Conservation (phyloP, 2,797 vertebrate genomes). For the Eupleurogrammus muticus region DNA sequence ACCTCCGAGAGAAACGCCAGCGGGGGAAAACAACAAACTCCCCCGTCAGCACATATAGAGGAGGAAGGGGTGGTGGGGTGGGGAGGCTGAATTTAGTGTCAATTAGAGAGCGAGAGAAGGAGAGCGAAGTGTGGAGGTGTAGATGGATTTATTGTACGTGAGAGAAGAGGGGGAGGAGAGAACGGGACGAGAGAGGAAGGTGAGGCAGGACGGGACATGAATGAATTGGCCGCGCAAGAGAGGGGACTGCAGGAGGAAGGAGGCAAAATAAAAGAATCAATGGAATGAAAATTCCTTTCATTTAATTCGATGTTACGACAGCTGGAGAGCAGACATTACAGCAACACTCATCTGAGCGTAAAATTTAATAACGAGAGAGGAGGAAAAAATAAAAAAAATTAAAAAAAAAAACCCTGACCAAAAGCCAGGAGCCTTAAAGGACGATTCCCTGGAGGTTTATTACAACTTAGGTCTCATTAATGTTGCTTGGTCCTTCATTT, state of each 20-base stretch:
- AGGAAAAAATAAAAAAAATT: neutral
- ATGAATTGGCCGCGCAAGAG: neutral
- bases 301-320: constrained; percentile 17
- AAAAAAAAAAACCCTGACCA: neutral
- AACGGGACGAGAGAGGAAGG: constrained; percentile 1
- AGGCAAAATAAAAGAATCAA: constrained; percentile 1
- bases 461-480: neutral
- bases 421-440: constrained; percentile 10
- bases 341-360: constrained; percentile 20
- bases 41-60: constrained; percentile 63
- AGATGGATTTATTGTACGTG: constrained; percentile 32
- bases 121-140: constrained; percentile 8
- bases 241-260: neutral
- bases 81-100: constrained; percentile 25
- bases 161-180: constrained; percentile 12
- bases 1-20: constrained; percentile 52
- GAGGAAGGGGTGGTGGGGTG: constrained; percentile 26
- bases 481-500: no score
- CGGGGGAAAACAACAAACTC: constrained; percentile 56
- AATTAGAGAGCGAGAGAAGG: constrained; percentile 29
- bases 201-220: neutral
- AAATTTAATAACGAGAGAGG: constrained; percentile 29
- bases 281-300: constrained; percentile 16
- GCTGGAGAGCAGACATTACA: constrained; percentile 19
- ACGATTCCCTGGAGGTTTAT: neutral